Evolutionary conservation across 2,888 invertebrate species (phyloP), one percentile per base, ranked within the genome.

Genomic region (Thereva nobilitata): DNA sequence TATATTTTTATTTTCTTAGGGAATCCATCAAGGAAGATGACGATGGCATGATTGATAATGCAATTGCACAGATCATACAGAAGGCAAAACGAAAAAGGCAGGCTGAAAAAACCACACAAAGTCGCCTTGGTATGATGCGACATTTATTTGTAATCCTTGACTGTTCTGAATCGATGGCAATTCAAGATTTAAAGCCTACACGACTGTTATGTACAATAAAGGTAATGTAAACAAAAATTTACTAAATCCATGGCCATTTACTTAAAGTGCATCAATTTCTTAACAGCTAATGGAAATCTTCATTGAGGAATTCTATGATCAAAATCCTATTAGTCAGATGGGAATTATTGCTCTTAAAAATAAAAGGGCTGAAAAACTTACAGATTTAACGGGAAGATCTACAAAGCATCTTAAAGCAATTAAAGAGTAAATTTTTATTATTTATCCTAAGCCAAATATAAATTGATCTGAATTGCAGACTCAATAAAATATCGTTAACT

Each of bases 301-400:
- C 80, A 88, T 99, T 67, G 93, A 96, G 74, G 97, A 97, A 79
- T 99, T 93, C 78, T 97, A 98, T 80, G 97, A 98, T 81, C 96
- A 97, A 80, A 99, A 99, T 82, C 99, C 99, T 7, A 92, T 99
- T 64, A 97, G 97, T 77, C 99, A 99, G 81, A 83, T 99, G 71
- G 98, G 98, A 35, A 83, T 99, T 44, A 91, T 99, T 71, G 84
- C 89, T 7, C 91, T 96, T 76, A 90, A 91, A 75, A 96, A 96
- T 77, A 98, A 98, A 80, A 85, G 95, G 72, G 95, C 97, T 1
- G 97, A 98, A 76, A 94, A 91, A 82, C 82, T 97, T 4, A 91
- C 92, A 52, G 95, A 97, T 72, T 83, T 99, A 44, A 91, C 93
- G 69, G 97, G 97, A 73, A 92, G 92, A 78, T 83, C 88, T 3